Percentiles rank a stretch among this genome's conserved stretches.
These are phyloP conservation scores for Virgularia gustaviana DNA, from an alignment of 92 coral and sea anemone genomes.

Conservation along the genomic window DNA sequence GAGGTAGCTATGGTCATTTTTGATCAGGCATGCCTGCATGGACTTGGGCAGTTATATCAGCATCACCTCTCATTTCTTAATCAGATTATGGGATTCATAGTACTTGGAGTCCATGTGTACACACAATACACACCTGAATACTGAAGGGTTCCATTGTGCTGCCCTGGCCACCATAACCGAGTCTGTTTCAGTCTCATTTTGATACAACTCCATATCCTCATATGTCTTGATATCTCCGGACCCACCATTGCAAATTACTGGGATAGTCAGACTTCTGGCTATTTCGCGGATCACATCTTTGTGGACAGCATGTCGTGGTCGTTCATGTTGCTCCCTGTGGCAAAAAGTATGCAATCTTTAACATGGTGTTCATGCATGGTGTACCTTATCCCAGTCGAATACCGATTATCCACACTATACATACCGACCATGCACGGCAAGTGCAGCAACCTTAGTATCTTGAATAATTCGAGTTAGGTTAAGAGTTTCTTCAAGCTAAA, in stretches of 20 bases:
- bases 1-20: background rate
- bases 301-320: constrained; percentile 80
- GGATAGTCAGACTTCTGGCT: constrained; percentile 68
- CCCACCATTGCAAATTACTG: constrained; percentile 94
- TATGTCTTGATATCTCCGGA: constrained; percentile 69
- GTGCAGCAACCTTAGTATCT: constrained; percentile 77
- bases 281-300: constrained; percentile 70
- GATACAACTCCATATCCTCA: constrained; percentile 75
- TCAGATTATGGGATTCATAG: no score
- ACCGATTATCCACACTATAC: background rate
- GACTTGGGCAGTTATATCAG: no score
- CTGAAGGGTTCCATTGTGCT: constrained; percentile 94
- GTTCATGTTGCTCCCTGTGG: constrained; percentile 72
- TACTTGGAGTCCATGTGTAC: no score
- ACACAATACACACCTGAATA: constrained; percentile 88
- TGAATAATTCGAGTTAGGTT: constrained; percentile 64
- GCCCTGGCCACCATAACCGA: constrained; percentile 99
- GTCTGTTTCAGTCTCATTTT: constrained; percentile 68
- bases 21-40: no score
- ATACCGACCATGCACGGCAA: constrained; percentile 96
- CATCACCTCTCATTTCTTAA: no score
- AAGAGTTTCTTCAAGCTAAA: constrained; percentile 81
- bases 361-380: background rate
- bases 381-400: background rate
- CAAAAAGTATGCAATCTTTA: background rate